These are phyloP conservation scores for Haliclona indistincta DNA, from an alignment of 37 sponge, comb jelly and placozoan species.

Conservation along the genomic window DNA sequence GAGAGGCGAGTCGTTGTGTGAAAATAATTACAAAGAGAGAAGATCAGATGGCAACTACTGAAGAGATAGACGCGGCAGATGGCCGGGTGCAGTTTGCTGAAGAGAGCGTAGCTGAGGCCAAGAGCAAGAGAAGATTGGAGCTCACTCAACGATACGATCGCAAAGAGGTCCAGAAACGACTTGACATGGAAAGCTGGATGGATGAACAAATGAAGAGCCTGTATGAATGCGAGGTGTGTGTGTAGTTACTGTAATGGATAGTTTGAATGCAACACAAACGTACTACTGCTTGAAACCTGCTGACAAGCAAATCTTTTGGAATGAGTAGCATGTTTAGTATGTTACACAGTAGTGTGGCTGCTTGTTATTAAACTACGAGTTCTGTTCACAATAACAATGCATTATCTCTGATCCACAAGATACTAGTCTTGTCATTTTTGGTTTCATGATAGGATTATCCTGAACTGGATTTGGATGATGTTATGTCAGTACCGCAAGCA, in stretches of 20 bases:
- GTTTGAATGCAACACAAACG: too few species aligned
- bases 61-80: slow-evolving; percentile 3
- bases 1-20: neutral
- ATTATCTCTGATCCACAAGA: too few species aligned
- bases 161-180: slow-evolving; percentile 62
- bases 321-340: too few species aligned
- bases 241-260: neutral
- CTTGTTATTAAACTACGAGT: too few species aligned
- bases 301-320: too few species aligned
- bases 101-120: slow-evolving; percentile 2
- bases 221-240: slow-evolving; percentile 27
- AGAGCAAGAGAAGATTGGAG: neutral
- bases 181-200: slow-evolving; percentile 81
- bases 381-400: too few species aligned
- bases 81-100: slow-evolving; percentile 46
- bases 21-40: neutral
- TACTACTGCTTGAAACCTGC: too few species aligned
- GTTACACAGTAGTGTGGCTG: too few species aligned
- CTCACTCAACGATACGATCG: slow-evolving; percentile 69
- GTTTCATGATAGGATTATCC: slow-evolving; percentile 52
- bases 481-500: slow-evolving; percentile 35
- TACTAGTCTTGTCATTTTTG: too few species aligned
- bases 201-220: slow-evolving; percentile 50
- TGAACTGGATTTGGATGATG: slow-evolving; percentile 73
- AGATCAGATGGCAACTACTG: neutral